Conservation (phyloP, 2,888 invertebrate genomes). For the Aradus depressus region DNA sequence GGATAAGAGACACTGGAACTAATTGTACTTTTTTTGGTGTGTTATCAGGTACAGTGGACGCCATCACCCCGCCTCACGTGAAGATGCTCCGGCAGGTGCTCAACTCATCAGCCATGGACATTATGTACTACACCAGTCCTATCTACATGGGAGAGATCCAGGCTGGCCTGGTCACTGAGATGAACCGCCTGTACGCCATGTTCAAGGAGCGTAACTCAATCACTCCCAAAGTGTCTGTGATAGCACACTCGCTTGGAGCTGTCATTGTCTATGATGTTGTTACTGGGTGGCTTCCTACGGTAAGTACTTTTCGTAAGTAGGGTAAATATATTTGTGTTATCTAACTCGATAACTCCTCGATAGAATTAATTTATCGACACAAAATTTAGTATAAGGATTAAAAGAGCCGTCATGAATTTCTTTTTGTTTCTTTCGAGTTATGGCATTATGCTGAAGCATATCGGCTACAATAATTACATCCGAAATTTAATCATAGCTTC, state of each 20-base stretch:
- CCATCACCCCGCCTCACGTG: constrained; percentile 54
- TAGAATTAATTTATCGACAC: too few relatives aligned
- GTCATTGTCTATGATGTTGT: constrained; percentile 59
- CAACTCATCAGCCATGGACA: constrained; percentile 59
- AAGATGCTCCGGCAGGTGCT: constrained; percentile 48
- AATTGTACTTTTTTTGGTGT: too few relatives aligned
- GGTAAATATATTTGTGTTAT: too few relatives aligned
- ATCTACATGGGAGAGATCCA: constrained; percentile 54
- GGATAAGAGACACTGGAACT: too few relatives aligned
- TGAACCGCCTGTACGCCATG: constrained; percentile 51
- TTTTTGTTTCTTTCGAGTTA: too few relatives aligned
- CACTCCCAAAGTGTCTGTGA: constrained; percentile 49
- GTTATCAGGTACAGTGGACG: constrained; percentile 46
- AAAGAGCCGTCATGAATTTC: too few relatives aligned
- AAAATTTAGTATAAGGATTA: too few relatives aligned
- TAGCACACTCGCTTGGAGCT: constrained; percentile 58
- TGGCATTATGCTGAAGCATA: too few relatives aligned
- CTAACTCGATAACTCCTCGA: too few relatives aligned
- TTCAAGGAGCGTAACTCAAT: constrained; percentile 53
- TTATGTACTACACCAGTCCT: constrained; percentile 61
- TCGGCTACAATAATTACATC: too few relatives aligned
- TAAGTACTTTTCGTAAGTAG: constrained; percentile 24
- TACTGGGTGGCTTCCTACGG: constrained; percentile 40
- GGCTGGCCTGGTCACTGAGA: constrained; percentile 47
- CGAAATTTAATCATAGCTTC: background rate